Evolutionary conservation across 2,113 vertebrate species (phyloP).

Genomic region (Rattus rattus): DNA sequence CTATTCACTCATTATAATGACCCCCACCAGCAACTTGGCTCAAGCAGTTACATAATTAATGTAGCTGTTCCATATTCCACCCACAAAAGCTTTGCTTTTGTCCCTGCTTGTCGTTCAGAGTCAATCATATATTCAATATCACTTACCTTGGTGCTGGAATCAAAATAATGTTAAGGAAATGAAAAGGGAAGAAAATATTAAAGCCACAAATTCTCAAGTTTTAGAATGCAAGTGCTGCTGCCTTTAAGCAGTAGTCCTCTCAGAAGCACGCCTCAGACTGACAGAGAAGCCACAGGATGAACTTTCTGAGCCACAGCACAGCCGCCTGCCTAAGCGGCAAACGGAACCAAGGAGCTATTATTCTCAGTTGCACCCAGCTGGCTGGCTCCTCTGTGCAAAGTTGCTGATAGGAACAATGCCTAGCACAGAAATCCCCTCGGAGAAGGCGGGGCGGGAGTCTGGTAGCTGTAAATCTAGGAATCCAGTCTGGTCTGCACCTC

Average conservation of each 20-base stretch:
- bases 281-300: slow-evolving; percentile 81
- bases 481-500: slow-evolving; percentile 77
- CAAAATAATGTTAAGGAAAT: slow-evolving; percentile 82
- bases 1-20: slow-evolving; percentile 69
- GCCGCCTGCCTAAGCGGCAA: slow-evolving; percentile 72
- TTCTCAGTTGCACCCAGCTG: slow-evolving; percentile 80
- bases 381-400: slow-evolving; percentile 76
- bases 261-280: slow-evolving; percentile 77
- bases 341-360: slow-evolving; percentile 78
- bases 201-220: slow-evolving; percentile 82
- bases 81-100: slow-evolving; percentile 76
- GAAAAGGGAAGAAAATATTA: slow-evolving; percentile 37
- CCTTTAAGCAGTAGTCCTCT: slow-evolving; percentile 81
- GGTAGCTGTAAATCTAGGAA: slow-evolving; percentile 79
- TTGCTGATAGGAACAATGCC: slow-evolving; percentile 77
- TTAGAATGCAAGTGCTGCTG: slow-evolving; percentile 79
- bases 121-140: slow-evolving; percentile 62
- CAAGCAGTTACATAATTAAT: slow-evolving; percentile 82
- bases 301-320: slow-evolving; percentile 83
- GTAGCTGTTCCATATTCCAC: slow-evolving; percentile 77
- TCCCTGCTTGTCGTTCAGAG: slow-evolving; percentile 66
- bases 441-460: slow-evolving; percentile 73
- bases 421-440: slow-evolving; percentile 80
- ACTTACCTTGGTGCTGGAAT: slow-evolving; percentile 88
- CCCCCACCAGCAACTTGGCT: slow-evolving; percentile 71